Evolutionary conservation across 2,888 invertebrate species (phyloP), one percentile per base, ranked within the genome.

Genomic region (Encarsia formosa): DNA sequence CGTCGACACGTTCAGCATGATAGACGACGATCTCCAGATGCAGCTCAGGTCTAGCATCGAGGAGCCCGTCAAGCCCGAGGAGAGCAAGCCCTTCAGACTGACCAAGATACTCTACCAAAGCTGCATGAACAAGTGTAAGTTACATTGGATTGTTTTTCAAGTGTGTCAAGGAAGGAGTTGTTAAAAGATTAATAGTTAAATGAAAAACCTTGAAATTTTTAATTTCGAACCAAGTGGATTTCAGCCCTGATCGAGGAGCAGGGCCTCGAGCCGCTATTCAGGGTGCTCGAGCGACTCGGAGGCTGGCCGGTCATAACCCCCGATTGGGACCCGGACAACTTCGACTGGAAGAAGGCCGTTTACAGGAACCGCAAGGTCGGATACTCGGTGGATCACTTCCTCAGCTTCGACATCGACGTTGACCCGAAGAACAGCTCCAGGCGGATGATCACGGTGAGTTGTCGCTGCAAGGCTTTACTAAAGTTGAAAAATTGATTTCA

Each of bases 81-180:
- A 87, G 60, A 83, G 85, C 0, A 81, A 80, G 60, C 86, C 88
- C 0, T 87, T 89, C 68, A 79, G 76, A 48, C 81, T 91, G 54
- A 88, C 88, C n/a, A 92, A 92, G 71, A 83, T 84, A 20, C 76
- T 94, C 56, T 95, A 91, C 77, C 82, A 82, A 64, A 85, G 91
- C 45, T 95, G 95, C 75, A 88, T 93, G 84, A 90, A 94, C 70
- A 84, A 85, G 75, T 83, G 90, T 91, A 77, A 84, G 85, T 79
- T n/a, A n/a, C n/a, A n/a, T n/a, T n/a, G n/a, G n/a, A n/a, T n/a
- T n/a, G n/a, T n/a, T n/a, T n/a, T n/a, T n/a, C n/a, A n/a, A n/a
- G n/a, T n/a, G n/a, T n/a, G n/a, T n/a, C n/a, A n/a, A n/a, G n/a
- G n/a, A n/a, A n/a, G n/a, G n/a, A n/a, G n/a, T n/a, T n/a, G n/a